Evolutionary conservation across 2,888 invertebrate genomes (phyloP).

Genomic region (Sarcophaga caerulescens): DNA sequence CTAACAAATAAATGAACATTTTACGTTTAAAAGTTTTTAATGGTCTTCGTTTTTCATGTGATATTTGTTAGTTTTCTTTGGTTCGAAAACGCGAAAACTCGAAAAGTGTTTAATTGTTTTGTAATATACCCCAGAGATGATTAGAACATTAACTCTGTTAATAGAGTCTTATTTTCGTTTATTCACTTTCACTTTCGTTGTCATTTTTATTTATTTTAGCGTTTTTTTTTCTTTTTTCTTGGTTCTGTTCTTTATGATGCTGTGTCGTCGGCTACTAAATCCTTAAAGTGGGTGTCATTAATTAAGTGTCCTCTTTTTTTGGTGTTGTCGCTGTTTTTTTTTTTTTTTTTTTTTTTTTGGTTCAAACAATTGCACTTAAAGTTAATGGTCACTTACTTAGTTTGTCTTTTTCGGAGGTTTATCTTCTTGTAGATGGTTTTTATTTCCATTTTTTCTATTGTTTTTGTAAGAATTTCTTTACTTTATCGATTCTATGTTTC

Average conservation of each 20-base stretch:
- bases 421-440: background rate
- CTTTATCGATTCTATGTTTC: background rate
- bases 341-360: background rate
- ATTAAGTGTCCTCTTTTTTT: conserved; percentile 26
- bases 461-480: background rate
- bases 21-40: background rate
- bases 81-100: background rate
- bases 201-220: too few relatives aligned
- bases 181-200: too few relatives aligned
- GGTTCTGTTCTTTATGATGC: background rate
- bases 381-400: conserved; percentile 22
- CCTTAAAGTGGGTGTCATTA: conserved; percentile 22
- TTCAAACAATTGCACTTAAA: conserved; percentile 19
- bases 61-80: background rate
- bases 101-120: conserved; percentile 1
- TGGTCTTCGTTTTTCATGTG: too few relatives aligned
- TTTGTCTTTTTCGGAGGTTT: background rate
- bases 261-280: background rate
- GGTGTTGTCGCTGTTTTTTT: background rate
- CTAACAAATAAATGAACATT: background rate
- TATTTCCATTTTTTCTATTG: too few relatives aligned
- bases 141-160: conserved; percentile 6
- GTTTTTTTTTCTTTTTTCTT: background rate
- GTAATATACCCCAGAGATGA: conserved; percentile 1
- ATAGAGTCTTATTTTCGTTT: background rate